A percentile compares a stretch with the other conserved stretches of the same genome.
Evolutionary conservation across 2,888 invertebrate genomes (phyloP).

Genomic region (Xylocampa areola): DNA sequence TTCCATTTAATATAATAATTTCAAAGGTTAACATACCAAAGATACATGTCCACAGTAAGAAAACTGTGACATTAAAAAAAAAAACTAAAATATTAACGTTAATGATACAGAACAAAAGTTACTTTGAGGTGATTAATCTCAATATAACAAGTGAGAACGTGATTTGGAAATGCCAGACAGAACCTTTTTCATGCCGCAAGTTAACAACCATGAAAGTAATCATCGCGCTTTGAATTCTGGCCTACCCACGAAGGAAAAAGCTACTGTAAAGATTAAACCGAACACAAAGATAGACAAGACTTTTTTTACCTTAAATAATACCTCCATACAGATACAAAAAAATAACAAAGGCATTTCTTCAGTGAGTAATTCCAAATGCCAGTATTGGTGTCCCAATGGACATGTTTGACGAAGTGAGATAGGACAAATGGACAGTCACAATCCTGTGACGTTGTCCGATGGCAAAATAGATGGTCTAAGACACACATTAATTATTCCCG

Average conservation of each 20-base stretch:
- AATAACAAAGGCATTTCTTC: slow-evolving; percentile 11
- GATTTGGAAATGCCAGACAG: too few species aligned
- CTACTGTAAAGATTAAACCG: slow-evolving; percentile 1
- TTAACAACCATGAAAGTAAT: neutral
- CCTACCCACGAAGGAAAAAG: neutral
- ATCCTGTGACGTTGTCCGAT: slow-evolving; percentile 30
- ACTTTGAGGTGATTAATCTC: too few species aligned
- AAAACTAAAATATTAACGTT: too few species aligned
- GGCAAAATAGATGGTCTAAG: slow-evolving; percentile 34
- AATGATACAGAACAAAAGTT: too few species aligned
- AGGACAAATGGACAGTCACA: slow-evolving; percentile 41
- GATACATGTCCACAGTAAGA: too few species aligned
- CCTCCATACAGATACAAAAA: slow-evolving; percentile 5
- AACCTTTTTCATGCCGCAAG: too few species aligned
- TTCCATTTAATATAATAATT: too few species aligned
- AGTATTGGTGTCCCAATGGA: slow-evolving; percentile 34
- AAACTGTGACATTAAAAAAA: too few species aligned
- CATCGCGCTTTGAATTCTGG: neutral
- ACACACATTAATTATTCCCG: slow-evolving; percentile 55
- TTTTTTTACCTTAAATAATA: too few species aligned
- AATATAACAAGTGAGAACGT: too few species aligned
- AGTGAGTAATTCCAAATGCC: slow-evolving; percentile 27
- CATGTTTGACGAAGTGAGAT: slow-evolving; percentile 38
- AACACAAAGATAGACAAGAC: neutral
- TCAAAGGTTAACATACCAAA: too few species aligned